phyloP scores from a whole-genome alignment of 2,113 vertebrate species.

The Fukomys damarensis region DNA sequence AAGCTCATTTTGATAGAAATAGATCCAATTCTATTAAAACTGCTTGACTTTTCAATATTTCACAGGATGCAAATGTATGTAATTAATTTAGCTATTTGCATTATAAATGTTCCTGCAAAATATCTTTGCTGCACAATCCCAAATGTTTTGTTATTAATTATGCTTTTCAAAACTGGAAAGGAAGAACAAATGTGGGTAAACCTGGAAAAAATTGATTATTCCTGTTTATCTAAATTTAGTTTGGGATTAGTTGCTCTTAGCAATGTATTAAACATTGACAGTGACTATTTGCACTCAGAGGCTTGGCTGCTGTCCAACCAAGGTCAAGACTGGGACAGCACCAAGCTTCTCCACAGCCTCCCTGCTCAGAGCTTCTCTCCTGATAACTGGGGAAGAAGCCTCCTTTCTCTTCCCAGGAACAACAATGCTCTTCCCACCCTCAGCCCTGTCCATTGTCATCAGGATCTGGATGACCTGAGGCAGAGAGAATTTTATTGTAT shows the following conservation, averaged over 20 bases:
- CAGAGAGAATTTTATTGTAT: not conserved
- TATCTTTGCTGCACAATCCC: constrained; percentile 56
- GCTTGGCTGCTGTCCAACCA: not conserved
- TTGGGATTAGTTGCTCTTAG: not conserved
- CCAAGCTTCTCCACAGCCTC: too few relatives aligned
- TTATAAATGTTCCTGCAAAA: constrained; percentile 74
- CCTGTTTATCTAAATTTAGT: not conserved
- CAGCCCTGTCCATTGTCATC: not conserved
- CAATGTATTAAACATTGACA: not conserved
- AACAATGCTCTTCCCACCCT: not conserved
- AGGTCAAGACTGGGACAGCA: not conserved
- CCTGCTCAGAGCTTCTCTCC: not conserved
- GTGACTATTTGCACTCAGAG: not conserved
- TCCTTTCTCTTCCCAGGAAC: not conserved
- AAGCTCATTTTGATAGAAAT: constrained; percentile 59
- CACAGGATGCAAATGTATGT: constrained; percentile 74
- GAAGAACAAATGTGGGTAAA: constrained; percentile 30
- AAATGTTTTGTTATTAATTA: constrained; percentile 74
- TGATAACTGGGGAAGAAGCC: not conserved
- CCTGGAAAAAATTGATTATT: not conserved
- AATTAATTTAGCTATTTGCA: constrained; percentile 73
- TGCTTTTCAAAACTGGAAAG: constrained; percentile 65
- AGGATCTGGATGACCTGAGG: not conserved
- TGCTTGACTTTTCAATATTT: constrained; percentile 57
- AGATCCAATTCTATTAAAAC: constrained; percentile 35